phyloP scores from a whole-genome alignment of 2,113 vertebrate species.

The Gila orcuttii region DNA sequence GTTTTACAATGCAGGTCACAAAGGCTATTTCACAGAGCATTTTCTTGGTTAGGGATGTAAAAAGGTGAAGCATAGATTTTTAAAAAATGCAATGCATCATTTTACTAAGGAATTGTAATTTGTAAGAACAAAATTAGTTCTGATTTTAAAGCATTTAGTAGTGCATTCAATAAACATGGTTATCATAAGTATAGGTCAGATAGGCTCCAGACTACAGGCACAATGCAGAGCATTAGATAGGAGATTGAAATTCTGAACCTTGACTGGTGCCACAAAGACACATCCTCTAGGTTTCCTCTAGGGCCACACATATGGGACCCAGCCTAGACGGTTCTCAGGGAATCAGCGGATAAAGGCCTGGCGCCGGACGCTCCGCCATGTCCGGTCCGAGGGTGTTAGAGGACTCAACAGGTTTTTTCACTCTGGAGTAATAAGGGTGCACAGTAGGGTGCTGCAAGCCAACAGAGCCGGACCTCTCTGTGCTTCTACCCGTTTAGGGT shows the following conservation, averaged over 20 bases:
- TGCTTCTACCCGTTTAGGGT: no score
- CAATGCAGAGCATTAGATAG: background rate
- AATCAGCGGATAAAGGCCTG: no score
- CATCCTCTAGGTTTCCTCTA: background rate
- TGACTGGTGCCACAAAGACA: background rate
- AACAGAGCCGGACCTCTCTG: no score
- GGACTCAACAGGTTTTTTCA: no score
- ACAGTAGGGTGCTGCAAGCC: no score
- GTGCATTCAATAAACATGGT: background rate
- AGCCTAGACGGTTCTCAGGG: no score
- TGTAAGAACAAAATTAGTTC: background rate
- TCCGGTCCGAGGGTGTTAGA: no score
- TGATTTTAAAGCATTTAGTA: background rate
- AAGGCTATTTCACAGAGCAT: background rate
- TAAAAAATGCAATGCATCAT: background rate
- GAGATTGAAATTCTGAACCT: slow-evolving; percentile 8
- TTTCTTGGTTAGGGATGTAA: background rate
- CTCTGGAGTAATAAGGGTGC: no score
- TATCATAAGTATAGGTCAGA: background rate
- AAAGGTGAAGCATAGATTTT: background rate
- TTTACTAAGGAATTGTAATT: background rate
- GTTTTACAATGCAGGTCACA: background rate
- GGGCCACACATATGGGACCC: no score
- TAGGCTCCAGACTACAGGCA: background rate
- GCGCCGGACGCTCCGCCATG: no score